These are phyloP conservation scores for Oreochromis tanganicae DNA, from an alignment of 2,113 vertebrate species.

Conservation along the genomic window DNA sequence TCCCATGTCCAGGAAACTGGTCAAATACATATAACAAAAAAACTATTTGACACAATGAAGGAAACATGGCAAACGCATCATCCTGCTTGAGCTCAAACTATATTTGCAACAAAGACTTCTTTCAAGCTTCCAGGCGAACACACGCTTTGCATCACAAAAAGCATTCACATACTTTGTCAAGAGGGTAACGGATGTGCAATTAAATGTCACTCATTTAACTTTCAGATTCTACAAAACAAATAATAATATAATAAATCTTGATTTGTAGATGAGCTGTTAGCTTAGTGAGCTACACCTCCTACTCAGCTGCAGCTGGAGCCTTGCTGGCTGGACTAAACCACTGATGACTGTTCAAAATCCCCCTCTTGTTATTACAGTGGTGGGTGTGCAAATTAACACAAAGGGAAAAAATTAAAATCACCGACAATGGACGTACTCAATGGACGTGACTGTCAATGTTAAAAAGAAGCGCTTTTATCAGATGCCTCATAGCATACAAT, in stretches of 20 bases:
- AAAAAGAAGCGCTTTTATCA: conserved; percentile 17
- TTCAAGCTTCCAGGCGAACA: neutral
- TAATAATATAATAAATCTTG: neutral
- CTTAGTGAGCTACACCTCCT: conserved; percentile 23
- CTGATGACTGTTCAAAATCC: conserved; percentile 10
- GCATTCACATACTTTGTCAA: neutral
- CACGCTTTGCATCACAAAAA: neutral
- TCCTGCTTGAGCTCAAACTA: neutral
- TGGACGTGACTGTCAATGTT: neutral
- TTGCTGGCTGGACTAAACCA: neutral
- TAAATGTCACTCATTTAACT: neutral
- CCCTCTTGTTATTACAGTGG: conserved; percentile 1
- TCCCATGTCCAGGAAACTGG: neutral
- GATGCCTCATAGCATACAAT: neutral
- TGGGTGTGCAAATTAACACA: conserved; percentile 49
- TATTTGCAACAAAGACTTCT: neutral
- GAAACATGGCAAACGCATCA: neutral
- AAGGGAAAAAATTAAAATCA: neutral
- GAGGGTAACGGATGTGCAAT: neutral
- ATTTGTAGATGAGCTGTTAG: conserved; percentile 14
- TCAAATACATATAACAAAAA: neutral
- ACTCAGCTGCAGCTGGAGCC: conserved; percentile 40
- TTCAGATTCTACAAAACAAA: neutral
- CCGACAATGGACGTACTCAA: neutral
- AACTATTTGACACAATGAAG: neutral